Base-by-base conservation (phyloP, 1,140 invertebrate species). In the Tetraneura akinire region DNA sequence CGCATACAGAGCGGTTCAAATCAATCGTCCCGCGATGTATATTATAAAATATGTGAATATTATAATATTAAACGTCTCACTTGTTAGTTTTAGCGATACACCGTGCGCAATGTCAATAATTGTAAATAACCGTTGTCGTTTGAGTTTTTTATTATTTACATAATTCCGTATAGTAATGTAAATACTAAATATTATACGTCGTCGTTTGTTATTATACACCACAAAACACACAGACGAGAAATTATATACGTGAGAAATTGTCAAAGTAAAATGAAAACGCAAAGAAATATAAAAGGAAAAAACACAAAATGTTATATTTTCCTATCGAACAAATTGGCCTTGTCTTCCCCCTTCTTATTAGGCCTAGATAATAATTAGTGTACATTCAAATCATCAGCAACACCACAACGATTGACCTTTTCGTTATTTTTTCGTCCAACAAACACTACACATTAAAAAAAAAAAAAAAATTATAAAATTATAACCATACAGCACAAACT, bases 1-100 rank as follows among this genome's bases (percentile, higher is more conserved):
- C 4, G 29, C 16, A 60, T 76, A 76, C 73, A 60, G 73, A 76
- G 73, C 73, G 73, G 32, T 60, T 45, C 62, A 42, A 64, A 37
- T 64, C 3, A 37, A 4, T 8, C 32, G 8, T 4, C 3, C 8
- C 3, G 32, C 32, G 32, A 3, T 37, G 3, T 37, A 37, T 37
- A 37, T 37, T 37, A 37, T 37, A 37, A 37, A 4, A 37, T 37
- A 37, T 8, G n/a, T n/a, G n/a, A n/a, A 37, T 37, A 37, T 37
- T n/a, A n/a, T n/a, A n/a, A n/a, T n/a, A n/a, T n/a, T n/a, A 57
- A 57, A 57, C 23, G 5, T 23, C 13, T 14, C n/a, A n/a, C n/a
- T n/a, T n/a, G n/a, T n/a, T n/a, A n/a, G n/a, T n/a, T n/a, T n/a
- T n/a, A n/a, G n/a, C n/a, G n/a, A n/a, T n/a, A 60, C 55, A 23